Conservation (phyloP, 2,113 vertebrate species). For the Tychaedon coryphoeus region DNA sequence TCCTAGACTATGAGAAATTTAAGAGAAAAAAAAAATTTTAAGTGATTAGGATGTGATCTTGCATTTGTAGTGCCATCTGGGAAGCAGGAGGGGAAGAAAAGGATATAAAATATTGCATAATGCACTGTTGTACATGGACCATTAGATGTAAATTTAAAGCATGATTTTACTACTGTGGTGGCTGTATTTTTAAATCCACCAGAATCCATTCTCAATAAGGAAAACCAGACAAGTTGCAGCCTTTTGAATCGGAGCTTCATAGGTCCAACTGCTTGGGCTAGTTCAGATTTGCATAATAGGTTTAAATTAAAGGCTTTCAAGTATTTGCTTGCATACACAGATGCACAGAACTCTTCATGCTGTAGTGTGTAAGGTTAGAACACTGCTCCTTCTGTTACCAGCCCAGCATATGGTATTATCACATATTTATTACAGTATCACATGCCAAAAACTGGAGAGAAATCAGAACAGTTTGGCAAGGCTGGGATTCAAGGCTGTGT, state of each 20-base stretch:
- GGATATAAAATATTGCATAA: neutral
- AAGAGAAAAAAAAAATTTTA: neutral
- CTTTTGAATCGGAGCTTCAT: neutral
- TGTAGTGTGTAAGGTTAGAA: neutral
- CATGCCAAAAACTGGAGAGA: neutral
- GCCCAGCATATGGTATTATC: neutral
- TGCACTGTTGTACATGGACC: neutral
- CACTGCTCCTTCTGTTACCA: neutral
- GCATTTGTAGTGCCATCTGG: neutral
- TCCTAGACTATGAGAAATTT: neutral
- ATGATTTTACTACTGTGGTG: neutral
- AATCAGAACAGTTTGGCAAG: neutral
- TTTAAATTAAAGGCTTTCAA: neutral
- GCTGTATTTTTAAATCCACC: neutral
- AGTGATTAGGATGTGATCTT: neutral
- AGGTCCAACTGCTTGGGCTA: neutral
- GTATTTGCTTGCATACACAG: neutral
- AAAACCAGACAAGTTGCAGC: neutral
- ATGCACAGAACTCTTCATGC: neutral
- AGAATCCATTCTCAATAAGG: neutral
- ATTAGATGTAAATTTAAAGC: neutral
- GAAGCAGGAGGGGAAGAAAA: neutral
- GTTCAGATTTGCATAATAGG: neutral
- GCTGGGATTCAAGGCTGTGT: neutral
- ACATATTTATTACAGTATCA: neutral